A percentile compares a stretch with the other conserved stretches of the same genome.
Evolutionary conservation across 37 sponge, comb jelly and placozoan genomes (phyloP).

Genomic region (Bolinopsis microptera): DNA sequence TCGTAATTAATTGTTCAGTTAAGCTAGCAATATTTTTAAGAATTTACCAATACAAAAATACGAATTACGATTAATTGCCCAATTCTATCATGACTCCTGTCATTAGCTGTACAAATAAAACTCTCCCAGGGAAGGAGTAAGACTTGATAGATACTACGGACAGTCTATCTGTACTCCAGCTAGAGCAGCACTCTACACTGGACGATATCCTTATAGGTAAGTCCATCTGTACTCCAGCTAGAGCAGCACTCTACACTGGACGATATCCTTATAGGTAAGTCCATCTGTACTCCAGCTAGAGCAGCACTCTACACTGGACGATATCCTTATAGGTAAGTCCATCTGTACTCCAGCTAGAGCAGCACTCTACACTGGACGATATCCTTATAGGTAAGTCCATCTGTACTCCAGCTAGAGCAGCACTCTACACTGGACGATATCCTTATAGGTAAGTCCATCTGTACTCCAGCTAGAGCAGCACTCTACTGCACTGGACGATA

Average conservation of each 20-base stretch:
- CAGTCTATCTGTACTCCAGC: constrained; percentile 33
- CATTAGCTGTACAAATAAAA: too few species aligned
- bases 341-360: constrained; percentile 17
- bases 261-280: constrained; percentile 32
- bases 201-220: constrained; percentile 40
- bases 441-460: constrained; percentile 37
- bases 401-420: constrained; percentile 27
- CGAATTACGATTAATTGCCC: too few species aligned
- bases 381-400: constrained; percentile 25
- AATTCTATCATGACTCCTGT: too few species aligned
- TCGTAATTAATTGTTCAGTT: too few species aligned
- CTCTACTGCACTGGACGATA: too few species aligned
- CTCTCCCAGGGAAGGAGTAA: neutral
- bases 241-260: constrained; percentile 48
- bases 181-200: constrained; percentile 51
- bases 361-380: constrained; percentile 39
- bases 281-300: neutral
- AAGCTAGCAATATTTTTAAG: too few species aligned
- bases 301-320: constrained; percentile 48
- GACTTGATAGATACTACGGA: constrained; percentile 6
- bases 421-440: constrained; percentile 32
- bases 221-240: neutral
- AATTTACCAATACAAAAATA: too few species aligned
- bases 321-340: constrained; percentile 22
- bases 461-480: too few species aligned